Evolutionary conservation across 92 coral and sea anemone species (phyloP).

Genomic region (Zoanthus sociatus): DNA sequence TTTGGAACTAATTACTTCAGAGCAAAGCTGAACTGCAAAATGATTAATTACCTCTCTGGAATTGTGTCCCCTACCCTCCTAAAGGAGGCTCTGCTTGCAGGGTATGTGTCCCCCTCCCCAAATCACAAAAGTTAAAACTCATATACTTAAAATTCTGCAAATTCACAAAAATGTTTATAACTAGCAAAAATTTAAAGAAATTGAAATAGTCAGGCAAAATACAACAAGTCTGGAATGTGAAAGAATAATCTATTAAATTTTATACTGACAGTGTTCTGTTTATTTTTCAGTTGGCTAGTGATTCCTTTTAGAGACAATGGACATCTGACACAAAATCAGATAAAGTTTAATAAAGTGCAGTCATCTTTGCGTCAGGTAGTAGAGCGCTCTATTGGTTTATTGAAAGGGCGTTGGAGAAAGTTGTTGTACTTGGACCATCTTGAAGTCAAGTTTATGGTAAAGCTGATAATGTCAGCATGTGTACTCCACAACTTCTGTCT

Average conservation of each 20-base stretch:
- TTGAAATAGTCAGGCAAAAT: conserved; percentile 6
- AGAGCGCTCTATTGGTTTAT: conserved; percentile 42
- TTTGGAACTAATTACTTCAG: too few species aligned
- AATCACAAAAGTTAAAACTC: too few species aligned
- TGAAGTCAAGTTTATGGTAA: conserved; percentile 43
- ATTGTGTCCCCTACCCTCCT: too few species aligned
- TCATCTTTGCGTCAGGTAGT: conserved; percentile 54
- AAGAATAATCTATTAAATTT: conserved; percentile 16
- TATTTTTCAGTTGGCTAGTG: conserved; percentile 58
- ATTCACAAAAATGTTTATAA: too few species aligned
- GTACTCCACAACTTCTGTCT: conserved; percentile 68
- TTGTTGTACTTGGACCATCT: conserved; percentile 50
- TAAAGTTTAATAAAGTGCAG: conserved; percentile 43
- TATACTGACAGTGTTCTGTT: too few species aligned
- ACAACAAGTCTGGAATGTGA: background rate
- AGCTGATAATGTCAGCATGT: conserved; percentile 63
- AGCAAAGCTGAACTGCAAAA: too few species aligned
- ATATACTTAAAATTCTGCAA: too few species aligned
- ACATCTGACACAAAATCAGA: conserved; percentile 46
- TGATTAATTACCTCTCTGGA: too few species aligned
- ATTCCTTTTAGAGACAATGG: conserved; percentile 66
- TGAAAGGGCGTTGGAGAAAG: conserved; percentile 62
- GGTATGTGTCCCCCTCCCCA: too few species aligned
- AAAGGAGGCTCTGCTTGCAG: too few species aligned
- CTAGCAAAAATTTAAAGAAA: too few species aligned